These are phyloP conservation scores for Serinus canaria DNA, from an alignment of 2,113 vertebrate species.

Conservation along the genomic window DNA sequence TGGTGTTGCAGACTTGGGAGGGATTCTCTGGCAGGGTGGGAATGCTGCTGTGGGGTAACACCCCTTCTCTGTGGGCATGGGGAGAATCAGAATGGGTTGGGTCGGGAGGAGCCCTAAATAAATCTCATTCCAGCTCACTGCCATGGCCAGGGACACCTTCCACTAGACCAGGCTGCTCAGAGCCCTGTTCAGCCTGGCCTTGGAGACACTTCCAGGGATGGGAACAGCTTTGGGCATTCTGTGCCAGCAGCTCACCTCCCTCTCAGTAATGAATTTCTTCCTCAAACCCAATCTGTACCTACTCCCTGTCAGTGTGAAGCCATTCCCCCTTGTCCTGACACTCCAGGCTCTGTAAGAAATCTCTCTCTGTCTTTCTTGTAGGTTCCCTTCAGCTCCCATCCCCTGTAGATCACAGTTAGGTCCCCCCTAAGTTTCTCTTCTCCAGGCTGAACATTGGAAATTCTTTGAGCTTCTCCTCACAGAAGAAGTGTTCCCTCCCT, in stretches of 20 bases:
- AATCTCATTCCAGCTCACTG: not conserved
- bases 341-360: not conserved
- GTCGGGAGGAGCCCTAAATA: not conserved
- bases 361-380: not conserved
- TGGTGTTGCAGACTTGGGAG: rapidly evolving
- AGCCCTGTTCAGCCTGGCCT: not conserved
- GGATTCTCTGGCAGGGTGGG: not conserved
- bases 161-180: not conserved
- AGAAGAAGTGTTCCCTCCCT: not conserved
- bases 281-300: not conserved
- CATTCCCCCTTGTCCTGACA: not conserved
- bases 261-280: not conserved
- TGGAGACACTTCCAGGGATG: not conserved
- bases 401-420: not conserved
- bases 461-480: not conserved
- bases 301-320: not conserved
- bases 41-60: not conserved
- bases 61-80: not conserved
- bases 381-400: not conserved
- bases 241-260: not conserved
- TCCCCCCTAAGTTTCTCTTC: not conserved
- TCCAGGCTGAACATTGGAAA: not conserved
- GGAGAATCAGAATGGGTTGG: not conserved
- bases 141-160: not conserved
- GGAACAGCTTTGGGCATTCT: not conserved